Evolutionary conservation across 2,888 invertebrate species (phyloP).

Genomic region (Cheilosia scutellata): DNA sequence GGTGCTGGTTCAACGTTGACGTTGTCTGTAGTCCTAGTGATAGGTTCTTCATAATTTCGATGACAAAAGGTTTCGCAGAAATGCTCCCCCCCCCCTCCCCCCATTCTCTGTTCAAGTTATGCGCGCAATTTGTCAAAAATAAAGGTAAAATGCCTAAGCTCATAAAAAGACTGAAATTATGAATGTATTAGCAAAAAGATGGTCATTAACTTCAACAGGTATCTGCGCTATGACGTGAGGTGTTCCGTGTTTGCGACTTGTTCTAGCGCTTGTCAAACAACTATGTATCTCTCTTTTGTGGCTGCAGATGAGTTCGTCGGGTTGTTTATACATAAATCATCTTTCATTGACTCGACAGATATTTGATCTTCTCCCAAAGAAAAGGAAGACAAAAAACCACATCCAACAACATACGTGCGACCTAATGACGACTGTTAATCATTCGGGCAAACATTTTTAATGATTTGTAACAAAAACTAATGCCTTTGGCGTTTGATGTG

Average conservation of each 20-base stretch:
- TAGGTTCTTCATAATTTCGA: conserved; percentile 38
- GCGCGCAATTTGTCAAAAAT: conserved; percentile 68
- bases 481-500: conserved; percentile 31
- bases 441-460: conserved; percentile 31
- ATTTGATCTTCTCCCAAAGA: conserved; percentile 40
- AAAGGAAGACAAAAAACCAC: not conserved
- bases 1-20: not conserved
- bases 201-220: conserved; percentile 51
- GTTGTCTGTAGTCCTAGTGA: conserved; percentile 32
- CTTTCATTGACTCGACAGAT: conserved; percentile 47
- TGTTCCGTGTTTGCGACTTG: conserved; percentile 37
- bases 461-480: conserved; percentile 50
- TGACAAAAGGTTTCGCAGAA: conserved; percentile 31
- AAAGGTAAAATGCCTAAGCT: conserved; percentile 53
- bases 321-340: conserved; percentile 56
- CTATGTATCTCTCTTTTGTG: conserved; percentile 10
- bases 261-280: conserved; percentile 63
- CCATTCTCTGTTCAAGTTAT: conserved; percentile 19
- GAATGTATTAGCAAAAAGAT: conserved; percentile 58
- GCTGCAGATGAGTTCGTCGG: conserved; percentile 8
- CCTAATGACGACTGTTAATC: conserved; percentile 36
- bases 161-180: conserved; percentile 39
- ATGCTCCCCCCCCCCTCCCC: not conserved
- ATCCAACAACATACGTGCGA: conserved; percentile 18
- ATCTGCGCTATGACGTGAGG: conserved; percentile 2